A percentile compares a stretch with the other conserved stretches of the same genome.
phyloP scores from a whole-genome alignment of 2,113 vertebrate genomes.

The Brachypodius melanocephalos region DNA sequence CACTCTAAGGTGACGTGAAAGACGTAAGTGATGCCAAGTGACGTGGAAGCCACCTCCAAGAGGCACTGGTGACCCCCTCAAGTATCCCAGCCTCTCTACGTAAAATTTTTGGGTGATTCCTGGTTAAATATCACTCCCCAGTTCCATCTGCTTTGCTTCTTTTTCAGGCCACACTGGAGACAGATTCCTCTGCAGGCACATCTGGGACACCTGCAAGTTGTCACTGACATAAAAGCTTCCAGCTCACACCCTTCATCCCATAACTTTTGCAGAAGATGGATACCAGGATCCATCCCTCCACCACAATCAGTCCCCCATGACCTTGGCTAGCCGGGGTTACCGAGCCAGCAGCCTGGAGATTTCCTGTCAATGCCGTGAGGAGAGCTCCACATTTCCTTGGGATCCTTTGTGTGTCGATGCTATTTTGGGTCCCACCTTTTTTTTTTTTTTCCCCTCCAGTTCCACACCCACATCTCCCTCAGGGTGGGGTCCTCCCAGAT shows the following conservation, averaged over 20 bases:
- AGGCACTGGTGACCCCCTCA: not conserved
- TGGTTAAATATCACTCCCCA: not conserved
- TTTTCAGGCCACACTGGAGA: not conserved
- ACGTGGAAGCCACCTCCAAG: not conserved
- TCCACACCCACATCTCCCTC: constrained; percentile 22
- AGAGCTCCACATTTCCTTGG: constrained; percentile 41
- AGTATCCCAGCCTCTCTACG: not conserved
- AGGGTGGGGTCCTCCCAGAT: constrained; percentile 32
- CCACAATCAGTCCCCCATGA: not conserved
- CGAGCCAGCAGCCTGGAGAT: not conserved
- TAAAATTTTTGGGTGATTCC: not conserved
- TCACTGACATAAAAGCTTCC: not conserved
- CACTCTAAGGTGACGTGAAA: not conserved
- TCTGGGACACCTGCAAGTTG: not conserved
- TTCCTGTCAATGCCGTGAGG: not conserved
- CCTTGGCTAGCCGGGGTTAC: not conserved
- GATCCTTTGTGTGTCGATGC: not conserved
- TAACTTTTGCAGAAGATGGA: not conserved
- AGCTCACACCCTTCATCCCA: rapidly evolving
- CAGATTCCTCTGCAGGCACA: not conserved
- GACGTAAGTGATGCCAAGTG: not conserved
- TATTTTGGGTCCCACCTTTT: constrained; percentile 16
- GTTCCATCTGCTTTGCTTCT: not conserved
- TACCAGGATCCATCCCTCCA: not conserved
- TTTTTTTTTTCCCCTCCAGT: not conserved